Evolutionary conservation across 2,797 vertebrate genomes (phyloP).

Genomic region (Nyctibius grandis): DNA sequence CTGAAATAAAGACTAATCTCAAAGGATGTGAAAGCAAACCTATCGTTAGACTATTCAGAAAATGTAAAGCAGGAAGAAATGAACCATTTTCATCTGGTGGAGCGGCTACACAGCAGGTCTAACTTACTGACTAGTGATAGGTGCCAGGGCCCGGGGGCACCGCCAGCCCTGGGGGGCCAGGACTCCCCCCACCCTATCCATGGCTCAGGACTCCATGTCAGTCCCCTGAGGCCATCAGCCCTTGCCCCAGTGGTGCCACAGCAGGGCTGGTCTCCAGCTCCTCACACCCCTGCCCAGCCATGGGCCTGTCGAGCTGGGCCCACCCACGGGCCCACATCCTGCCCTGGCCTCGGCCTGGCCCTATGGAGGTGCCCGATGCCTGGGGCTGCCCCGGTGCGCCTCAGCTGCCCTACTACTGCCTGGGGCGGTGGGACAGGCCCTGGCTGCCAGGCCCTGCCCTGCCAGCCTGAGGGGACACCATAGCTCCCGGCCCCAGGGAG

Average conservation of each 20-base stretch:
- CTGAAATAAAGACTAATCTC: slow-evolving; percentile 59
- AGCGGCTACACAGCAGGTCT: neutral
- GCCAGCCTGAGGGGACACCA: neutral
- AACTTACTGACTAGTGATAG: neutral
- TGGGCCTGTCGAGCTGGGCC: no score
- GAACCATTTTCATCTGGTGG: neutral
- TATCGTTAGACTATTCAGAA: slow-evolving; percentile 19
- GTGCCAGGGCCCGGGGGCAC: neutral
- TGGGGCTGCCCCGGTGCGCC: neutral
- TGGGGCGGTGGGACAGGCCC: fast-evolving
- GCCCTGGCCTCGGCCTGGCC: neutral
- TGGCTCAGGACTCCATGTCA: neutral
- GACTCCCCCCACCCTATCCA: neutral
- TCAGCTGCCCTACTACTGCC: neutral
- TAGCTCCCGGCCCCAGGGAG: neutral
- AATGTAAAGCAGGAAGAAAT: slow-evolving; percentile 36
- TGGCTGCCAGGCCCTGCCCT: no score
- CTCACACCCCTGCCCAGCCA: neutral
- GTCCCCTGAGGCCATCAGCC: fast-evolving
- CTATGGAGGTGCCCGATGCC: neutral
- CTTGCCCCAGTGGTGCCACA: neutral
- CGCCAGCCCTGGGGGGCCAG: neutral
- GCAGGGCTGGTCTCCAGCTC: neutral
- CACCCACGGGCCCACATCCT: no score
- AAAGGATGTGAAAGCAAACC: slow-evolving; percentile 38